Percentiles rank a stretch among this genome's conserved stretches.
These are phyloP conservation scores for Ophioninae sp. DNA, from an alignment of 2,888 invertebrate genomes.

Conservation along the genomic window DNA sequence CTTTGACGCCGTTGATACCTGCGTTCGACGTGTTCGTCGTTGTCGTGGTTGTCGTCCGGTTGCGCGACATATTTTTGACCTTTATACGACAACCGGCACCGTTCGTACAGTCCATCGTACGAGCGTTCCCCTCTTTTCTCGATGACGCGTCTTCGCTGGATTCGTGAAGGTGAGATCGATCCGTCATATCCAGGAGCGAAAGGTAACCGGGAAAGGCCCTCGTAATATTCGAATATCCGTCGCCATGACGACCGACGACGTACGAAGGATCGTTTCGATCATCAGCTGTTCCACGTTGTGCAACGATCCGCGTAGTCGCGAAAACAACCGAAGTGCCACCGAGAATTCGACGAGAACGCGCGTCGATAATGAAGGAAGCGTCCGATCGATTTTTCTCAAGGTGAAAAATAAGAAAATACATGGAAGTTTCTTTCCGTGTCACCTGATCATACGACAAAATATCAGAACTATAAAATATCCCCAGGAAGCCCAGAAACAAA, in stretches of 20 bases:
- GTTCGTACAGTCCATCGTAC: constrained; percentile 50
- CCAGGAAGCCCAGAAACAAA: no score
- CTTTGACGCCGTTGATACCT: constrained; percentile 62
- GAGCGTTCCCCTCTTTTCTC: constrained; percentile 9
- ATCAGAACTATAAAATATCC: no score
- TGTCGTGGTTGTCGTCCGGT: constrained; percentile 66
- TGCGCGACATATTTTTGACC: constrained; percentile 67
- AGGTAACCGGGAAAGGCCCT: not conserved
- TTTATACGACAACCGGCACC: constrained; percentile 65
- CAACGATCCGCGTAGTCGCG: not conserved
- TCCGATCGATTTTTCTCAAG: not conserved
- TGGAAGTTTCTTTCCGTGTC: no score
- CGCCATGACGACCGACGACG: constrained; percentile 28
- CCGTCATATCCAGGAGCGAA: constrained; percentile 11
- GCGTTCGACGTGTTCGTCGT: not conserved
- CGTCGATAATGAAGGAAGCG: not conserved
- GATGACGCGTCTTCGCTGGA: not conserved
- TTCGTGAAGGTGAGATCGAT: constrained; percentile 3
- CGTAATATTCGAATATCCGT: constrained; percentile 17
- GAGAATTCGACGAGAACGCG: not conserved
- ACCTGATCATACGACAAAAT: no score
- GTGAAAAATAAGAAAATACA: not conserved
- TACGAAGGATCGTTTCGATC: not conserved
- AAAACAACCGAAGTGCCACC: not conserved
- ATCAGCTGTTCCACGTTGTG: not conserved